phyloP scores from a whole-genome alignment of 1,140 invertebrate species.

The Drosophila lowei region DNA sequence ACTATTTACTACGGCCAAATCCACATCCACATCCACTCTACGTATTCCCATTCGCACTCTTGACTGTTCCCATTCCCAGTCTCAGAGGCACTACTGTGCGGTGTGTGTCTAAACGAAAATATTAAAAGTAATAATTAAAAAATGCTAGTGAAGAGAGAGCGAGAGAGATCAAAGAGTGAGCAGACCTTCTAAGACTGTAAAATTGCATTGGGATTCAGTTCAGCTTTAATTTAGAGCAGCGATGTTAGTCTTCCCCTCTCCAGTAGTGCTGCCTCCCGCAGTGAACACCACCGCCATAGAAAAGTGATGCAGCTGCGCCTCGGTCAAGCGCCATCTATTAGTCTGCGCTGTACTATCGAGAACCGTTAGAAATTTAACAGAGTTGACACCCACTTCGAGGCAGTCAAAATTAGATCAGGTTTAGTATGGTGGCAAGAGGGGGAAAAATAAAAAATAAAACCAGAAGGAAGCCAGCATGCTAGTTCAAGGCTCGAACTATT shows the following conservation, averaged over 20 bases:
- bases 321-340: slow-evolving; percentile 28
- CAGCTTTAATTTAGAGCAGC: too few species aligned
- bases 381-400: slow-evolving; percentile 66
- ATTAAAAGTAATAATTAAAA: slow-evolving; percentile 78
- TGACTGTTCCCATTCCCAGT: slow-evolving; percentile 9
- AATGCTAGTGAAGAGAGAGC: slow-evolving; percentile 1
- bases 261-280: too few species aligned
- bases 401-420: slow-evolving; percentile 8
- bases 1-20: slow-evolving; percentile 12
- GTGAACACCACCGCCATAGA: background rate
- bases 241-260: too few species aligned
- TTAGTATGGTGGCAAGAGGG: background rate
- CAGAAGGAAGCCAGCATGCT: background rate
- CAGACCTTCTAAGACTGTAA: too few species aligned
- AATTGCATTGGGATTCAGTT: too few species aligned
- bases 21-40: slow-evolving; percentile 11
- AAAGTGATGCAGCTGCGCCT: background rate
- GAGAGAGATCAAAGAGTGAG: slow-evolving; percentile 23
- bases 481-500: too few species aligned
- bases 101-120: slow-evolving; percentile 48
- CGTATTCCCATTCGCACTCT: slow-evolving; percentile 23
- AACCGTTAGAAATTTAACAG: slow-evolving; percentile 67
- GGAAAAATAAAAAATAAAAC: too few species aligned
- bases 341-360: slow-evolving; percentile 43
- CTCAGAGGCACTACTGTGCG: slow-evolving; percentile 33